Conservation (phyloP, 1,140 invertebrate genomes). For the Drosophila carrolli region DNA sequence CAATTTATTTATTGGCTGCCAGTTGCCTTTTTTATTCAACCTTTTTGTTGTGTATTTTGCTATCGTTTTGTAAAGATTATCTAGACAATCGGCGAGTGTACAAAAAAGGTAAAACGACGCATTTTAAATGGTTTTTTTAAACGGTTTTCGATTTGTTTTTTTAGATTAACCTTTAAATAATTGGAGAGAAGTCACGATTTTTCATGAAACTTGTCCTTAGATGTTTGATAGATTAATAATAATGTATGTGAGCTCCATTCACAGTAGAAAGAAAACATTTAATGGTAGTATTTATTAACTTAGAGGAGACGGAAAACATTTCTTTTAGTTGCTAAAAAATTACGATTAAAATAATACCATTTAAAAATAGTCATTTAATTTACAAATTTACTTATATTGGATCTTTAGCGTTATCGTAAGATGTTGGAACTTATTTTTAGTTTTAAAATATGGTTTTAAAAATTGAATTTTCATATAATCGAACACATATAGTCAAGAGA, state of each 20-base stretch:
- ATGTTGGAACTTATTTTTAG: too few species aligned
- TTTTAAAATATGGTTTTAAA: not conserved
- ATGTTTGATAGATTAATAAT: constrained; percentile 18
- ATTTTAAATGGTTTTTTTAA: constrained; percentile 52
- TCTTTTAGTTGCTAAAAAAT: too few species aligned
- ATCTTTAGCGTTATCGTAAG: too few species aligned
- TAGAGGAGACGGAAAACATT: too few species aligned
- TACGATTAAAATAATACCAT: too few species aligned
- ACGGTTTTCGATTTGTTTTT: constrained; percentile 32
- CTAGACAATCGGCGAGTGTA: constrained; percentile 49
- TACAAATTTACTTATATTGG: too few species aligned
- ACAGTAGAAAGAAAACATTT: not conserved
- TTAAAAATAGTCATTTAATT: not conserved
- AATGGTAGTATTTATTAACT: too few species aligned
- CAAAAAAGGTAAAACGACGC: constrained; percentile 60
- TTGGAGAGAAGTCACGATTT: constrained; percentile 45
- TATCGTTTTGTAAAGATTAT: constrained; percentile 63
- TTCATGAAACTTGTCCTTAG: constrained; percentile 36
- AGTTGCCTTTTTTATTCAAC: constrained; percentile 30
- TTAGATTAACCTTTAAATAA: constrained; percentile 57
- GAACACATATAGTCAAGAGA: not conserved
- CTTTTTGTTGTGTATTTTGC: constrained; percentile 23
- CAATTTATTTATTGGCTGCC: constrained; percentile 70
- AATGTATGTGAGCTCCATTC: constrained; percentile 9
- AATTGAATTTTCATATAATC: not conserved